phyloP scores from a whole-genome alignment of 2,888 invertebrate species.

The Lasioglossum malachurum region DNA sequence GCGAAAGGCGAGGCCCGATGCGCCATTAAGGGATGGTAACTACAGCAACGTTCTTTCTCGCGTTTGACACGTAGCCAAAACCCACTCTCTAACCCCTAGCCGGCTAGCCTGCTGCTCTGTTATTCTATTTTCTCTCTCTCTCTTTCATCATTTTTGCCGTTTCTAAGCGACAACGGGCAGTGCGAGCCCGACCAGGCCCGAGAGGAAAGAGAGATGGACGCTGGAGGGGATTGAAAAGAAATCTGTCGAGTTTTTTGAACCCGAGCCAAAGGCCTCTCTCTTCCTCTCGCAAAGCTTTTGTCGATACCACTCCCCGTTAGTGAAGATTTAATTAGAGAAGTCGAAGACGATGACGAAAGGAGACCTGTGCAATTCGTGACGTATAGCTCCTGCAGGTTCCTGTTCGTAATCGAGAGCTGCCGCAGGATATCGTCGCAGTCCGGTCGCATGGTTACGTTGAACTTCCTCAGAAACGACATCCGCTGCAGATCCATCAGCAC shows the following conservation, averaged over 20 bases:
- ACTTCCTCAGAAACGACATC: slow-evolving; percentile 74
- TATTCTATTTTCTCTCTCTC: slow-evolving; percentile 35
- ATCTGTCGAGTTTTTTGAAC: slow-evolving; percentile 46
- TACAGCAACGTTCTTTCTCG: slow-evolving; percentile 24
- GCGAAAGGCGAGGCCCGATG: neutral
- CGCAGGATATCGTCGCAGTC: slow-evolving; percentile 77
- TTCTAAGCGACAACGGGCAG: neutral
- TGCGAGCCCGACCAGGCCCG: neutral
- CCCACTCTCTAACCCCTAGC: neutral
- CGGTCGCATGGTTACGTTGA: slow-evolving; percentile 68
- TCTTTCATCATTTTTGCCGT: slow-evolving; percentile 27
- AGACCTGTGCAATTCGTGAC: slow-evolving; percentile 73
- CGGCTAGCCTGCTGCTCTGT: neutral
- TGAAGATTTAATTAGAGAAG: slow-evolving; percentile 27
- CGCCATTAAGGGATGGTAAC: slow-evolving; percentile 41
- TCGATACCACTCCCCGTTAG: neutral
- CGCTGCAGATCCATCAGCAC: slow-evolving; percentile 76
- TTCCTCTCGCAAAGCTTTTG: neutral
- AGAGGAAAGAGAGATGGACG: neutral
- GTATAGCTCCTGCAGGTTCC: slow-evolving; percentile 72
- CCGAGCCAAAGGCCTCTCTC: slow-evolving; percentile 35
- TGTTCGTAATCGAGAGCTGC: slow-evolving; percentile 78
- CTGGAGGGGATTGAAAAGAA: neutral
- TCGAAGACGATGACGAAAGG: slow-evolving; percentile 11
- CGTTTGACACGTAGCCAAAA: slow-evolving; percentile 56